These are phyloP conservation scores for Semotilus atromaculatus DNA, from an alignment of 2,797 vertebrate genomes.

Conservation along the genomic window DNA sequence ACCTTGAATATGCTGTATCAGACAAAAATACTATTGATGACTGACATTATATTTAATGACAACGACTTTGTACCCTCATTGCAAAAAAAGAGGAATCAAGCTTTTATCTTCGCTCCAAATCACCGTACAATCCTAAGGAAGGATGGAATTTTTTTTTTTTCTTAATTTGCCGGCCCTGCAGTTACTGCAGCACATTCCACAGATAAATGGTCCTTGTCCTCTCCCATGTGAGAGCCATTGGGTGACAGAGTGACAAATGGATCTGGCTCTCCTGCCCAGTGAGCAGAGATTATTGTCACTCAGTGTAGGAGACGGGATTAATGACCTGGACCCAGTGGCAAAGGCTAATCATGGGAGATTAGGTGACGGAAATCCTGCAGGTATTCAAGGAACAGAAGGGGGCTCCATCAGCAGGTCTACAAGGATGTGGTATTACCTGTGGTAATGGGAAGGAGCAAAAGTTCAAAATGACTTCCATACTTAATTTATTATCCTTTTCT, in stretches of 20 bases:
- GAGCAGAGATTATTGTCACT: slow-evolving; percentile 74
- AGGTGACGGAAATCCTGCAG: slow-evolving; percentile 62
- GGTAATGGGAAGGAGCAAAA: slow-evolving; percentile 36
- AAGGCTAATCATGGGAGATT: slow-evolving; percentile 74
- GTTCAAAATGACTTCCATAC: slow-evolving; percentile 27
- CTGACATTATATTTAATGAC: not conserved
- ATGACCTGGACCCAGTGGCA: slow-evolving; percentile 70
- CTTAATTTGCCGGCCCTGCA: slow-evolving; percentile 40
- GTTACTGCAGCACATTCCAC: slow-evolving; percentile 52
- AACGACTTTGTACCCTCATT: not conserved
- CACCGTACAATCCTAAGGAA: not conserved
- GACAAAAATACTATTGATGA: slow-evolving; percentile 4
- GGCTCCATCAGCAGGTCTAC: slow-evolving; percentile 59
- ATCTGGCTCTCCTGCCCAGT: slow-evolving; percentile 61
- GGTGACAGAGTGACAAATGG: slow-evolving; percentile 74
- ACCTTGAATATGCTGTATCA: not conserved
- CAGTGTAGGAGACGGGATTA: slow-evolving; percentile 69
- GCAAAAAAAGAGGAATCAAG: not conserved
- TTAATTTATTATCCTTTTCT: slow-evolving; percentile 3
- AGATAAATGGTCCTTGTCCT: slow-evolving; percentile 67
- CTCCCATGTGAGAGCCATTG: slow-evolving; percentile 64
- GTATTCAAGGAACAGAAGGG: slow-evolving; percentile 48
- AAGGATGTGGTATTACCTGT: slow-evolving; percentile 47
- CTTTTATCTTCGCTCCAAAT: not conserved
- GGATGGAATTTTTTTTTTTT: slow-evolving; percentile 16